phyloP scores from a whole-genome alignment of 2,113 vertebrate genomes.

The Gymnocephalus cernua region DNA sequence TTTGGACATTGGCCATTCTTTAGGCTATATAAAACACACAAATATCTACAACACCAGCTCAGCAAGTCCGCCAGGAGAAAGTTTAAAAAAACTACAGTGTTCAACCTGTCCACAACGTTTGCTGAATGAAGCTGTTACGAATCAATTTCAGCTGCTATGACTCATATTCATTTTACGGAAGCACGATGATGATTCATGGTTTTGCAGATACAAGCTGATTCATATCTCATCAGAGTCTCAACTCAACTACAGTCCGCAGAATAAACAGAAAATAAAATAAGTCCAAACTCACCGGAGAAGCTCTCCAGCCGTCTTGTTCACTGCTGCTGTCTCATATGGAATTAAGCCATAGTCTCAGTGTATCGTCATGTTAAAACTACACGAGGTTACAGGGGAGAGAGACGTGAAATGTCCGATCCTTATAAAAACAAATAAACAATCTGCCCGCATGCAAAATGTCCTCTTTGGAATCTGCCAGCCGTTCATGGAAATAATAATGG shows the following conservation, averaged over 20 bases:
- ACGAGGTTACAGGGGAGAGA: slow-evolving; percentile 22
- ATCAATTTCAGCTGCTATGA: neutral
- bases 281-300: slow-evolving; percentile 71
- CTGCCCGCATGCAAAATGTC: slow-evolving; percentile 29
- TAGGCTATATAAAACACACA: neutral
- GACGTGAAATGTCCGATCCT: slow-evolving; percentile 39
- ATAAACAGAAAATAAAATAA: slow-evolving; percentile 28
- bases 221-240: neutral
- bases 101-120: neutral
- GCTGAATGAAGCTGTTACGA: neutral
- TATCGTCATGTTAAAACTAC: slow-evolving; percentile 29
- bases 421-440: slow-evolving; percentile 51
- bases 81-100: neutral
- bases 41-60: neutral
- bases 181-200: neutral
- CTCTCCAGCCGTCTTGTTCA: slow-evolving; percentile 43
- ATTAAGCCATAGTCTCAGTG: too few relatives aligned
- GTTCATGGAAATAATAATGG: slow-evolving; percentile 23
- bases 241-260: neutral
- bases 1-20: neutral
- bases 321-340: slow-evolving; percentile 46
- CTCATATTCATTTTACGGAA: neutral
- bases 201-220: neutral
- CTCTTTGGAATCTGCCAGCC: slow-evolving; percentile 32
- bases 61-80: neutral